A percentile compares a stretch with the other conserved stretches of the same genome.
Evolutionary conservation across 1,140 invertebrate species (phyloP).

Genomic region (Augochlora pura): DNA sequence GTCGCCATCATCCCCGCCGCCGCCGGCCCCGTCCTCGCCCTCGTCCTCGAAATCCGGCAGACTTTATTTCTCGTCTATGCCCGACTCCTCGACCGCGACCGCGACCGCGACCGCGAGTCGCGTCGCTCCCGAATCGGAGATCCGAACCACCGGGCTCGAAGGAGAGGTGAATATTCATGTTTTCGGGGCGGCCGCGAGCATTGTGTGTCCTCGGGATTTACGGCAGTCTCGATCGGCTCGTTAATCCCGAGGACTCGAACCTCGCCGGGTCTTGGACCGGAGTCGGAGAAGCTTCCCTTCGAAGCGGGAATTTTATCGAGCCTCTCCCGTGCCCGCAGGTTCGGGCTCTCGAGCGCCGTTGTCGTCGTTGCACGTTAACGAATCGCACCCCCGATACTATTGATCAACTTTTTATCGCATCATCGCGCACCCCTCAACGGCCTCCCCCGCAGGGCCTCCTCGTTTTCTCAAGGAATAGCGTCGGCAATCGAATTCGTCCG

Average conservation of each 20-base stretch:
- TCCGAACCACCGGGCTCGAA: neutral
- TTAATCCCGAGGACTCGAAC: conserved; percentile 2
- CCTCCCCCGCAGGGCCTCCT: conserved; percentile 11
- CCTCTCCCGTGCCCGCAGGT: too few species aligned
- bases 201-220: conserved; percentile 3
- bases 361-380: conserved; percentile 8
- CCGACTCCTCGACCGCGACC: neutral
- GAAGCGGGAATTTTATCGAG: neutral
- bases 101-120: conserved; percentile 1
- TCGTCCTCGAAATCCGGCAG: conserved; percentile 7
- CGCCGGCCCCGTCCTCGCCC: neutral
- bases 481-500: conserved; percentile 39
- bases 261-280: too few species aligned
- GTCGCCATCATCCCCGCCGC: neutral
- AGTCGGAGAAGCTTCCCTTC: neutral
- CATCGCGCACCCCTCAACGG: conserved; percentile 16
- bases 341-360: neutral
- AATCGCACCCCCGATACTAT: conserved; percentile 28
- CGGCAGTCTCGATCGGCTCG: conserved; percentile 10
- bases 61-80: conserved; percentile 35
- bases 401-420: conserved; percentile 35
- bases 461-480: conserved; percentile 41
- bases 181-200: neutral
- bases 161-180: conserved; percentile 35
- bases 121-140: neutral